These are phyloP conservation scores for Epinotia demarniana DNA, from an alignment of 2,888 invertebrate species.

Conservation along the genomic window DNA sequence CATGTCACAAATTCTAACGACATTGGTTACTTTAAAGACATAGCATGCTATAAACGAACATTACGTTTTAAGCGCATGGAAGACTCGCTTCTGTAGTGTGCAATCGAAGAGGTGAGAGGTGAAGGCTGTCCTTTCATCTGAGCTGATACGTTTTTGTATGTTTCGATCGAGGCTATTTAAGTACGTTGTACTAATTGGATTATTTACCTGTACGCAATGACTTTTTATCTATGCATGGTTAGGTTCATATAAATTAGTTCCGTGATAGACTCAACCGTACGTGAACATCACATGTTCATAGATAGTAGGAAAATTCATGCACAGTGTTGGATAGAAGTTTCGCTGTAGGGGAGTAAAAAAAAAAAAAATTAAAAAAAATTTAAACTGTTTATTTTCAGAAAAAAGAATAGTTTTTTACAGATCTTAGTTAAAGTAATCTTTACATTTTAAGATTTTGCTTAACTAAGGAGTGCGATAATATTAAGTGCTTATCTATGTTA, in stretches of 20 bases:
- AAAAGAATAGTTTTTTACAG: too few relatives aligned
- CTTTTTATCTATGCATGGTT: neutral
- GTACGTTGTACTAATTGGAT: conserved; percentile 16
- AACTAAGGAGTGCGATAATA: too few relatives aligned
- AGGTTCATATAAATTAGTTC: neutral
- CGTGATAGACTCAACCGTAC: neutral
- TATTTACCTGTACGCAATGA: neutral
- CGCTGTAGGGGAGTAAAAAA: too few relatives aligned
- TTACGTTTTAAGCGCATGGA: conserved; percentile 3
- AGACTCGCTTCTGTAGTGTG: conserved; percentile 22
- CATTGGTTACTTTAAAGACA: neutral
- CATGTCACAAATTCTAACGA: neutral
- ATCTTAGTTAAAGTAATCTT: too few relatives aligned
- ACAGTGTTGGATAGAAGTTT: neutral
- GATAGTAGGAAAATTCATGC: neutral
- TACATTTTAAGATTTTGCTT: too few relatives aligned
- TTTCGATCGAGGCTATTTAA: conserved; percentile 20
- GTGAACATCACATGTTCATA: neutral
- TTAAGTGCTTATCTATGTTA: too few relatives aligned
- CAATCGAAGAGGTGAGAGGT: conserved; percentile 39
- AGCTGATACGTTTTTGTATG: conserved; percentile 20
- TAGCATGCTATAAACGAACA: conserved; percentile 1
- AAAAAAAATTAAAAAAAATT: too few relatives aligned
- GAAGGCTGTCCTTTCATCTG: conserved; percentile 40
- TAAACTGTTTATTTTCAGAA: too few relatives aligned